Conservation (phyloP, 2,797 vertebrate species). For the Lepus oiostolus region DNA sequence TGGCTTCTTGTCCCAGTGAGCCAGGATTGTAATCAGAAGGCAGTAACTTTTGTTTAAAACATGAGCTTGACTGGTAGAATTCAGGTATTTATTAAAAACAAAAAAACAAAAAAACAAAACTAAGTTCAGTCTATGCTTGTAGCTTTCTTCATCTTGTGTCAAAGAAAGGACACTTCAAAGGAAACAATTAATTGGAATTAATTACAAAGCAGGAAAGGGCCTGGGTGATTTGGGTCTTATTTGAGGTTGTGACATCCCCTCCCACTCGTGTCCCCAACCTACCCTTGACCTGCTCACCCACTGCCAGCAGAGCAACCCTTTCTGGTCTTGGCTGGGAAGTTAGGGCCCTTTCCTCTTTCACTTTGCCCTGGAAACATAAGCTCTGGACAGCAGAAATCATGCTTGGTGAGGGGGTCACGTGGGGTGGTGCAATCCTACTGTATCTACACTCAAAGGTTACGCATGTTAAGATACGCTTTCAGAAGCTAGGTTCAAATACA, state of each 20-base stretch:
- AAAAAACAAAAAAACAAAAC: neutral
- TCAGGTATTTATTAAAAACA: neutral
- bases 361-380: neutral
- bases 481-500: neutral
- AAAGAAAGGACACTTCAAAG: slow-evolving; percentile 37
- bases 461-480: neutral
- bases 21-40: slow-evolving; percentile 53
- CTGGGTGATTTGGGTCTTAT: slow-evolving; percentile 3
- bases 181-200: slow-evolving; percentile 50
- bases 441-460: neutral
- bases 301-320: neutral
- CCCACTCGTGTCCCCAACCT: rapidly evolving
- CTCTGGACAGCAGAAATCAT: neutral
- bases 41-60: slow-evolving; percentile 65
- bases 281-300: neutral
- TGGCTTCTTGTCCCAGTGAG: slow-evolving; percentile 24
- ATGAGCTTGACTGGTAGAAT: slow-evolving; percentile 28
- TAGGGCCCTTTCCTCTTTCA: neutral
- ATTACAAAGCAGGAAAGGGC: slow-evolving; percentile 3
- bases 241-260: neutral
- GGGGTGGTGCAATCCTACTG: neutral
- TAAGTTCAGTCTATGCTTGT: neutral
- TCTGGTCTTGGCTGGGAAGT: neutral
- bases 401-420: neutral
- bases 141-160: slow-evolving; percentile 43